These are phyloP conservation scores for Cololabis saira DNA, from an alignment of 2,113 vertebrate genomes.

Conservation along the genomic window DNA sequence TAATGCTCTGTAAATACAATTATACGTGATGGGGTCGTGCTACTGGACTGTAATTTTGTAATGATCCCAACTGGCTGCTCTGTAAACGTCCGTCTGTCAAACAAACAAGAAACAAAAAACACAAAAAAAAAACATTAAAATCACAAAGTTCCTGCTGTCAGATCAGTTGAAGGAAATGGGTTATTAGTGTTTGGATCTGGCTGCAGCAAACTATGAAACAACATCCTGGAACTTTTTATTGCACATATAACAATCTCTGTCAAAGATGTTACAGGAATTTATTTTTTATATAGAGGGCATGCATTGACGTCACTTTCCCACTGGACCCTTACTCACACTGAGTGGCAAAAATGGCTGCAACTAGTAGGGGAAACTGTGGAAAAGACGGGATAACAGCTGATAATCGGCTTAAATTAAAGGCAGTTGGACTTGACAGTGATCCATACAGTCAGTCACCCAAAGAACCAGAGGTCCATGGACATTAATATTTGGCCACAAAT, in stretches of 20 bases:
- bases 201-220: not conserved
- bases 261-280: not conserved
- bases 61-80: not conserved
- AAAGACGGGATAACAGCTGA: too few relatives aligned
- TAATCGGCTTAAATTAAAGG: too few relatives aligned
- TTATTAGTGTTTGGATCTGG: not conserved
- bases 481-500: too few relatives aligned
- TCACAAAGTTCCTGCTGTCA: not conserved
- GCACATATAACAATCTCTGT: not conserved
- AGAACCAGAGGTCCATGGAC: too few relatives aligned
- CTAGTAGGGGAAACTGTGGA: too few relatives aligned
- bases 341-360: too few relatives aligned
- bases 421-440: too few relatives aligned
- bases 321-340: too few relatives aligned
- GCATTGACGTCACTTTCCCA: too few relatives aligned
- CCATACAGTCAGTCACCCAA: too few relatives aligned
- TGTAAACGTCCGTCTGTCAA: too few relatives aligned
- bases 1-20: not conserved
- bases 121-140: not conserved
- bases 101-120: not conserved
- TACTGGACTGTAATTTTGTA: not conserved
- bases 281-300: too few relatives aligned
- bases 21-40: not conserved
- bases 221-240: not conserved
- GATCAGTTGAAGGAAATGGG: not conserved